Evolutionary conservation across 2,797 vertebrate genomes (phyloP).

Genomic region (Eurystomus glaucurus): DNA sequence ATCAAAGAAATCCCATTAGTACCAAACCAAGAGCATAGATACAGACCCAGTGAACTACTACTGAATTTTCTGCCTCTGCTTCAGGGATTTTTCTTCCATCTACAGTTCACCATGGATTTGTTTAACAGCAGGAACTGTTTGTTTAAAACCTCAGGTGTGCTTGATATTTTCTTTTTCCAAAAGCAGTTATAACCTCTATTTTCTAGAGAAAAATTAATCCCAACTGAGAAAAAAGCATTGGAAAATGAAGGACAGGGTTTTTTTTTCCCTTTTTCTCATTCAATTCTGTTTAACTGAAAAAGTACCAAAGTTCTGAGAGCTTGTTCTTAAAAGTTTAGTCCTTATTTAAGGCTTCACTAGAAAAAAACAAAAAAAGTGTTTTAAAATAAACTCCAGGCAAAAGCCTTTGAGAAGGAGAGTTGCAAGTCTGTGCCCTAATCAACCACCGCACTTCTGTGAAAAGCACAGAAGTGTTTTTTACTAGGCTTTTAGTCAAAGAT

Average conservation of each 20-base stretch:
- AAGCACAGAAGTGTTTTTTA: constrained; percentile 22
- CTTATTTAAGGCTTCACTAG: background rate
- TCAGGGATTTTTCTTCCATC: constrained; percentile 36
- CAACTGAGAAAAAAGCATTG: background rate
- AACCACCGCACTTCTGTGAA: constrained; percentile 13
- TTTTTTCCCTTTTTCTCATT: background rate
- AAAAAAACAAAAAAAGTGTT: background rate
- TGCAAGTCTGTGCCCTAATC: background rate
- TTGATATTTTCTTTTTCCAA: constrained; percentile 38
- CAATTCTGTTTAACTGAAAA: background rate
- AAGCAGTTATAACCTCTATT: constrained; percentile 21
- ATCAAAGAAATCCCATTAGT: constrained; percentile 52
- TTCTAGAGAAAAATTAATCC: constrained; percentile 43
- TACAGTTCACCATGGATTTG: constrained; percentile 30
- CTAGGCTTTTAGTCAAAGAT: constrained; percentile 18
- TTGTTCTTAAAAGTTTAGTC: background rate
- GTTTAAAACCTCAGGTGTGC: constrained; percentile 58
- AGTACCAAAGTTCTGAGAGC: background rate
- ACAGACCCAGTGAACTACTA: background rate
- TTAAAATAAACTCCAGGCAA: constrained; percentile 14
- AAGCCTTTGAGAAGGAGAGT: background rate
- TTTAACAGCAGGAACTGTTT: constrained; percentile 48
- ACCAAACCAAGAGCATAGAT: constrained; percentile 10
- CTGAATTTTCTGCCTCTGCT: constrained; percentile 26
- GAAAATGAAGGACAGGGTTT: background rate